Conservation (phyloP, 2,113 vertebrate genomes). For the Leptobrachium ailaonicum region DNA sequence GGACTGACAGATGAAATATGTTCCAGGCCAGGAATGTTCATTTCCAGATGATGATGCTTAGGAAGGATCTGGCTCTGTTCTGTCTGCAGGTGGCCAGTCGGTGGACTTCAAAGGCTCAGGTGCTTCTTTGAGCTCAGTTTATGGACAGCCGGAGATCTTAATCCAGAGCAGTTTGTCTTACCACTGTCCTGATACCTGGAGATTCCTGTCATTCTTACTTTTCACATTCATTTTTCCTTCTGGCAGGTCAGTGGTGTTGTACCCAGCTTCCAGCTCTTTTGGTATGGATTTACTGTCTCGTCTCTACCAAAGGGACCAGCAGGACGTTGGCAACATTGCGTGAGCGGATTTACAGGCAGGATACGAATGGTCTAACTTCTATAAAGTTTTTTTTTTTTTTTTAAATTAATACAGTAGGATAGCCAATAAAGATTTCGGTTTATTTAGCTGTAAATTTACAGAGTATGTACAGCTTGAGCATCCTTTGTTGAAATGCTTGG, state of each 20-base stretch:
- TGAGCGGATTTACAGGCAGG: too few species aligned
- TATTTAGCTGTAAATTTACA: too few species aligned
- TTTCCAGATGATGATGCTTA: constrained; percentile 28
- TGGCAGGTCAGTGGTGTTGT: not conserved
- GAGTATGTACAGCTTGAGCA: too few species aligned
- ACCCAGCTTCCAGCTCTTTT: not conserved
- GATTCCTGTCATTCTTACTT: constrained; percentile 41
- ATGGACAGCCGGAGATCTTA: constrained; percentile 30
- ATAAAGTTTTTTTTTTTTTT: too few species aligned
- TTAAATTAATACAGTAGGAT: too few species aligned
- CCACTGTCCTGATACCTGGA: constrained; percentile 22
- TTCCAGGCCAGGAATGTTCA: constrained; percentile 24
- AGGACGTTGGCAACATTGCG: too few species aligned
- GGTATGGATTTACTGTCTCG: too few species aligned
- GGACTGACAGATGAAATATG: constrained; percentile 21
- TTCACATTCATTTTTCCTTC: not conserved
- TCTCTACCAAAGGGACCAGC: too few species aligned
- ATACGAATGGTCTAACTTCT: too few species aligned
- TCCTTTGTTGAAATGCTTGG: too few species aligned
- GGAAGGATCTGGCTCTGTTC: not conserved
- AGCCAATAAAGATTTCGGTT: too few species aligned
- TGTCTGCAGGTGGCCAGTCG: constrained; percentile 32
- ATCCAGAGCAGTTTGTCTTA: constrained; percentile 31
- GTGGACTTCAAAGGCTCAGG: constrained; percentile 26
- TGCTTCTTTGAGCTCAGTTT: constrained; percentile 18